Evolutionary conservation across 1,140 invertebrate species (phyloP).

Genomic region (Bombus affinis): DNA sequence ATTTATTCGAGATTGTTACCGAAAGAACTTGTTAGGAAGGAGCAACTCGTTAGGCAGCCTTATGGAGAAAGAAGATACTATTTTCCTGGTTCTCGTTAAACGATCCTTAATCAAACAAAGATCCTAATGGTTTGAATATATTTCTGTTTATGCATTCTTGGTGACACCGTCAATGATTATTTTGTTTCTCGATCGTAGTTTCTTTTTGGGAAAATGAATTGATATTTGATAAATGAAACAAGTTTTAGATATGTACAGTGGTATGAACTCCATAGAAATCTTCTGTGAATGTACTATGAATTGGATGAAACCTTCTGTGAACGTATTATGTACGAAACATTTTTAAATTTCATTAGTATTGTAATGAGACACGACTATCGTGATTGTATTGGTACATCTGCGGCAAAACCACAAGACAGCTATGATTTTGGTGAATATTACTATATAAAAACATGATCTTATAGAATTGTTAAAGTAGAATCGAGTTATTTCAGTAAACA

Average conservation of each 20-base stretch:
- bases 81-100: not conserved
- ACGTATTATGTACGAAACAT: too few species aligned
- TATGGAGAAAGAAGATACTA: too few species aligned
- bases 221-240: not conserved
- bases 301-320: too few species aligned
- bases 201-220: not conserved
- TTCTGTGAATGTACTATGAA: too few species aligned
- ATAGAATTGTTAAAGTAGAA: too few species aligned
- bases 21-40: not conserved
- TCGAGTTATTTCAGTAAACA: too few species aligned
- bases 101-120: not conserved
- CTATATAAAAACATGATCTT: too few species aligned
- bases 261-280: not conserved
- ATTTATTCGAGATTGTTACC: not conserved
- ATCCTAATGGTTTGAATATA: not conserved
- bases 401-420: too few species aligned
- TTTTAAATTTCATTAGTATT: too few species aligned
- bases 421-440: too few species aligned
- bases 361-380: too few species aligned
- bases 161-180: not conserved
- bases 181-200: slow-evolving; percentile 8
- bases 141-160: not conserved
- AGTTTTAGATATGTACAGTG: not conserved
- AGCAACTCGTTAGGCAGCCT: not conserved
- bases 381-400: too few species aligned